Evolutionary conservation across 2,113 vertebrate genomes (phyloP), one percentile per base, ranked within the genome.

Genomic region (Otus sunia): DNA sequence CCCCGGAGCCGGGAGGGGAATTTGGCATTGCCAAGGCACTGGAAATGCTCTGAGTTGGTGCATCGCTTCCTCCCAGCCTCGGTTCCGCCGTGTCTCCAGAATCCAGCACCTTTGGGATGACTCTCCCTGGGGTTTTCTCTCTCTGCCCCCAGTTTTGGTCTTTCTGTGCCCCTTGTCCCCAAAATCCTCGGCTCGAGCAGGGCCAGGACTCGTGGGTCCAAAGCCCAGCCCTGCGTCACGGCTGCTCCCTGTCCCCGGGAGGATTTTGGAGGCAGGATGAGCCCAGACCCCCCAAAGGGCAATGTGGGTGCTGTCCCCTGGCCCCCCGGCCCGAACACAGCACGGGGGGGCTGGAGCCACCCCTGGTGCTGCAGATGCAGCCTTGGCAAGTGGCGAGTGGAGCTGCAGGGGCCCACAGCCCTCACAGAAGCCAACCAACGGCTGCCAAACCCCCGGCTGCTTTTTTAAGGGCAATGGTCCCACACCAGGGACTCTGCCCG

Each of bases 401-500:
- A 83, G 77, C 26, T 0, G 1, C 60, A 3, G 39, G 15, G 13
- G 34, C 53, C 50, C 8, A 11, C 0, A 20, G 73, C 72, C 76
- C 77, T 21, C 11, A 5, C 55, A 52, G 55, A 67, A 29, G 30
- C 94, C 92, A 86, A 81, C 67, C 96, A 92, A 95, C 26, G 1
- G 83, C 88, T 47, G 80, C 82, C 88, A 62, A 91, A 30, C 10
- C 52, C 79, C 89, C 15, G 0, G 64, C 56, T 97, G 93, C 87
- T 96, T 97, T 97, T 94, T 92, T 85, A 96, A 96, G 96, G 95
- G 68, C 84, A 95, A 85, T 1, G 3, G 45, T 41, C 67, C 79
- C 10, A 0, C 27, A 18, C 0, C 1, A 5, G 50, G 94, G 64
- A 64, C 53, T 6, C 49, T 14, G 55, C 39, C 22, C 0, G 2